These are phyloP conservation scores for Brachymystax lenok DNA, from an alignment of 2,797 vertebrate genomes.

Conservation along the genomic window DNA sequence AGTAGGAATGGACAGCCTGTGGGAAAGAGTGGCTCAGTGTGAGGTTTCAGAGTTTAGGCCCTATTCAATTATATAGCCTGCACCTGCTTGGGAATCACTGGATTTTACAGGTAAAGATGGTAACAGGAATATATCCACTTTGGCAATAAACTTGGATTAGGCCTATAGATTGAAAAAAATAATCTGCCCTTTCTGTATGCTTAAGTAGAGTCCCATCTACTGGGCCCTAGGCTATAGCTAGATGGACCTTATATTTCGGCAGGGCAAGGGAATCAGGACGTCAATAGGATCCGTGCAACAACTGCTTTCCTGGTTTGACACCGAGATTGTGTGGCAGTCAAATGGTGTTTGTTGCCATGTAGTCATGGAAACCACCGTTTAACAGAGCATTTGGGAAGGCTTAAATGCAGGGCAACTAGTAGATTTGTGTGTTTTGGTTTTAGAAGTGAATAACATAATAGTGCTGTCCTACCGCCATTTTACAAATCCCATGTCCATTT, in stretches of 20 bases:
- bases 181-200: too few relatives aligned
- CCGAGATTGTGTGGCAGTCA: conserved; percentile 12
- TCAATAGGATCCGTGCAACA: too few relatives aligned
- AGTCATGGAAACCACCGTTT: conserved; percentile 60
- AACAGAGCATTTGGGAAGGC: conserved; percentile 50
- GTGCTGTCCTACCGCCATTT: conserved; percentile 31
- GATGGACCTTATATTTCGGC: too few relatives aligned
- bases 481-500: conserved; percentile 33
- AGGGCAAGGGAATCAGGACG: too few relatives aligned
- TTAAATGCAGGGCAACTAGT: conserved; percentile 57
- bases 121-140: neutral
- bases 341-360: conserved; percentile 58
- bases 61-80: neutral
- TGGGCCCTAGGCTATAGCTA: too few relatives aligned
- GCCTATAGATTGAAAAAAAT: too few relatives aligned
- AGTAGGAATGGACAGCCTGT: neutral
- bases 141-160: too few relatives aligned
- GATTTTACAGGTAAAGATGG: neutral
- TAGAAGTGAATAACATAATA: neutral
- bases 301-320: neutral
- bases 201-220: too few relatives aligned
- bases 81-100: neutral
- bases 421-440: conserved; percentile 19
- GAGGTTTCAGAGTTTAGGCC: neutral
- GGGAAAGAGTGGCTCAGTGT: neutral